Evolutionary conservation across 2,113 vertebrate species (phyloP).

Genomic region (Oreochromis tanganicae): DNA sequence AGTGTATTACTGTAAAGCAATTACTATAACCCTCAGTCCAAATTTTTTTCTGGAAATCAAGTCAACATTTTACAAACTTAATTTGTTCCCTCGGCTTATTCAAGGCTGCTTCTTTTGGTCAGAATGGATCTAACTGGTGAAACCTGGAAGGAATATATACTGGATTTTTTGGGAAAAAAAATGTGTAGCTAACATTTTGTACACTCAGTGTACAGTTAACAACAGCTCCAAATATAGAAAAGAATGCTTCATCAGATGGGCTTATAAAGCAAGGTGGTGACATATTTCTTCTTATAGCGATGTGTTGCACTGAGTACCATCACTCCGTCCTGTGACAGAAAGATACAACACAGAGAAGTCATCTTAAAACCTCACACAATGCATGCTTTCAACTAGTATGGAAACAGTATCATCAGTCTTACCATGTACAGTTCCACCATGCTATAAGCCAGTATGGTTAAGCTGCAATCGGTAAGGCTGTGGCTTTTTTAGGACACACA

Average conservation of each 20-base stretch:
- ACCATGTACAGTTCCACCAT: neutral
- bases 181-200: conserved; percentile 17
- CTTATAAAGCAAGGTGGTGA: conserved; percentile 85
- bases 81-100: neutral
- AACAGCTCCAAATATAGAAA: neutral
- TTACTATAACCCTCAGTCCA: neutral
- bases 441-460: neutral
- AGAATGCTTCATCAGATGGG: conserved; percentile 66
- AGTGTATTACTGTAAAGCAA: neutral
- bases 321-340: conserved; percentile 82
- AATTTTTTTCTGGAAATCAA: neutral
- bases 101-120: neutral
- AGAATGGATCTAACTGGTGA: neutral
- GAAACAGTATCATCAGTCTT: neutral
- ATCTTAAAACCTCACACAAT: neutral
- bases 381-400: neutral
- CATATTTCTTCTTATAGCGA: conserved; percentile 98
- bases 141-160: neutral
- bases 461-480: neutral
- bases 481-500: neutral
- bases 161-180: neutral
- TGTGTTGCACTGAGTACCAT: conserved; percentile 98
- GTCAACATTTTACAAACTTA: neutral
- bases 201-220: conserved; percentile 9
- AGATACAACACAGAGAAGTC: neutral